Percentiles rank a stretch among this genome's conserved stretches.
Evolutionary conservation across 2,113 vertebrate genomes (phyloP).

Genomic region (Varanus komodoensis): DNA sequence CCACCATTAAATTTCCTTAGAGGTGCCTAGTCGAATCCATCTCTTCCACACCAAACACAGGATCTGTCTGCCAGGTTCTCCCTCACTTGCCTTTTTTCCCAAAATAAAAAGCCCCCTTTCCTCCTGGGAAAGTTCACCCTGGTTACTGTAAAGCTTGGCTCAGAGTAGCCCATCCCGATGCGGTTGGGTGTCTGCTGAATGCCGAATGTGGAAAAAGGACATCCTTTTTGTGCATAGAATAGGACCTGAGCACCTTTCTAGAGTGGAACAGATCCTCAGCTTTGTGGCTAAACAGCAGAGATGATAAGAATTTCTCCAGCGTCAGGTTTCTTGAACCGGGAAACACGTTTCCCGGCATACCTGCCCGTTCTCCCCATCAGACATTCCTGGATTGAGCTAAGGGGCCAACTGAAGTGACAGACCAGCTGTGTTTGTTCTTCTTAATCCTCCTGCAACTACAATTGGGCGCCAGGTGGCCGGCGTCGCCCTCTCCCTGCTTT

Average conservation of each 20-base stretch:
- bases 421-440: slow-evolving; percentile 37
- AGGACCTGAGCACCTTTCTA: not conserved
- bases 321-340: slow-evolving; percentile 3
- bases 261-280: not conserved
- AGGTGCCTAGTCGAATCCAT: not conserved
- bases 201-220: not conserved
- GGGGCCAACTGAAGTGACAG: not conserved
- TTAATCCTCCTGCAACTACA: slow-evolving; percentile 5
- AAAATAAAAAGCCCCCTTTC: not conserved
- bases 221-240: not conserved
- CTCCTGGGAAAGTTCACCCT: not conserved
- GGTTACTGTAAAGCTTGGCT: not conserved
- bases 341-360: slow-evolving; percentile 6
- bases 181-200: not conserved
- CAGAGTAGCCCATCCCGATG: not conserved
- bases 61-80: too few species aligned
- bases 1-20: too few species aligned
- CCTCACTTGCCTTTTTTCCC: too few species aligned
- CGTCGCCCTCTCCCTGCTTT: not conserved
- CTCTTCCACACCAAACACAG: too few species aligned
- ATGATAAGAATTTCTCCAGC: not conserved
- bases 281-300: not conserved
- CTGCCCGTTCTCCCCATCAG: slow-evolving; percentile 1
- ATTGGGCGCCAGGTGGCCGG: not conserved
- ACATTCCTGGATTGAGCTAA: slow-evolving; percentile 13